phyloP scores from a whole-genome alignment of 1,140 invertebrate genomes.

The Cyclina sinensis region DNA sequence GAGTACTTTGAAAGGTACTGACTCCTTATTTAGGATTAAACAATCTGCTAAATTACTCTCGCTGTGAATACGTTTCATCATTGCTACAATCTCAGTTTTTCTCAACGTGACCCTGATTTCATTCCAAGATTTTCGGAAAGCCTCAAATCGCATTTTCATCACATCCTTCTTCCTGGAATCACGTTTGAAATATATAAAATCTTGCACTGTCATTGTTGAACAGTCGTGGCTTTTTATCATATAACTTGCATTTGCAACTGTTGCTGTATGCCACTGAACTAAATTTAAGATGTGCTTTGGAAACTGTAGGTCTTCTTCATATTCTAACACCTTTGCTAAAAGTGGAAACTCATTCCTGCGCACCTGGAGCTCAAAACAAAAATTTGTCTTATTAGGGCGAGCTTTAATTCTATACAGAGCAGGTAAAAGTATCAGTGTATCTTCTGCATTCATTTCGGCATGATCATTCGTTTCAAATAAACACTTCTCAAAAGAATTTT shows the following conservation, averaged over 20 bases:
- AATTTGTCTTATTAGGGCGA: neutral
- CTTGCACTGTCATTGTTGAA: conserved; percentile 19
- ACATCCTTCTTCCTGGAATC: neutral
- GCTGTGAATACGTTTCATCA: conserved; percentile 12
- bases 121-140: conserved; percentile 47
- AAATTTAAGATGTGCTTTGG: conserved; percentile 29
- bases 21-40: conserved; percentile 18
- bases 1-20: conserved; percentile 5
- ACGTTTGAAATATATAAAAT: conserved; percentile 16
- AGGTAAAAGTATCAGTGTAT: neutral
- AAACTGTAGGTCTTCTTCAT: conserved; percentile 1
- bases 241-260: conserved; percentile 47
- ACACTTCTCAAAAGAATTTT: neutral
- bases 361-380: neutral
- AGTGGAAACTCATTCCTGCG: conserved; percentile 6
- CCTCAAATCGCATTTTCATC: conserved; percentile 15
- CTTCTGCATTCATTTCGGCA: neutral
- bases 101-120: neutral
- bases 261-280: conserved; percentile 46
- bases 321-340: neutral
- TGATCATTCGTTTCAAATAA: neutral
- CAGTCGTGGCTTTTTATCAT: conserved; percentile 25
- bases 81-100: neutral
- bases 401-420: neutral
- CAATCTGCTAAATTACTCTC: conserved; percentile 10